These are phyloP conservation scores for Acanthococcus lagerstroemiae DNA, from an alignment of 2,888 invertebrate species.

Conservation along the genomic window DNA sequence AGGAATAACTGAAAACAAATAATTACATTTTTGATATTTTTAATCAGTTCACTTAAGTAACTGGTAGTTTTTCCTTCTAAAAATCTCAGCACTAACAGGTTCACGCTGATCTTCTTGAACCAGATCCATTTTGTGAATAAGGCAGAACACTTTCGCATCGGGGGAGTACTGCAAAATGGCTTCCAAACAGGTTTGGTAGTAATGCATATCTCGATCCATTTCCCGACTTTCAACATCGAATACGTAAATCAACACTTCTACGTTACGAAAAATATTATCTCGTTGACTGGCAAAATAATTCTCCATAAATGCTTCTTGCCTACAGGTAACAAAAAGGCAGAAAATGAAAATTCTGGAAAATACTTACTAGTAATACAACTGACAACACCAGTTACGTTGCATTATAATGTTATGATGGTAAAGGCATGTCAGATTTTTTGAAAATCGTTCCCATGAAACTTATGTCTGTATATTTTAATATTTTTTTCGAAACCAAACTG, in stretches of 20 bases:
- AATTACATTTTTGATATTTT: background rate
- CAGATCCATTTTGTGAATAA: constrained; percentile 99
- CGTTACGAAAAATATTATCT: constrained; percentile 97
- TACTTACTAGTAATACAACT: background rate
- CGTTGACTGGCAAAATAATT: constrained; percentile 97
- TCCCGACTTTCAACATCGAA: constrained; percentile 98
- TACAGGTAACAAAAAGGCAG: constrained; percentile 37
- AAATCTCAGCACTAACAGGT: constrained; percentile 49
- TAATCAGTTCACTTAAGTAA: background rate
- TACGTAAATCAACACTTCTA: constrained; percentile 96
- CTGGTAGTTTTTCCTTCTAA: background rate
- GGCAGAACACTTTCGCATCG: constrained; percentile 93
- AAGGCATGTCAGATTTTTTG: no score
- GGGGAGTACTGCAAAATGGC: constrained; percentile 93
- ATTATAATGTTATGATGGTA: no score
- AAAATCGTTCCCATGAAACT: no score
- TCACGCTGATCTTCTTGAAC: constrained; percentile 93
- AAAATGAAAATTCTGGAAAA: no score
- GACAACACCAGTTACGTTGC: background rate
- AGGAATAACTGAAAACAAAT: constrained; percentile 58
- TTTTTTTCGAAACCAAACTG: no score
- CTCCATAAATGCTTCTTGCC: constrained; percentile 98
- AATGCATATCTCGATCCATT: constrained; percentile 93
- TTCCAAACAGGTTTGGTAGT: constrained; percentile 96
- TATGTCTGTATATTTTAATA: no score